These are phyloP conservation scores for Acronicta leporina DNA, from an alignment of 2,888 invertebrate species.

Conservation along the genomic window DNA sequence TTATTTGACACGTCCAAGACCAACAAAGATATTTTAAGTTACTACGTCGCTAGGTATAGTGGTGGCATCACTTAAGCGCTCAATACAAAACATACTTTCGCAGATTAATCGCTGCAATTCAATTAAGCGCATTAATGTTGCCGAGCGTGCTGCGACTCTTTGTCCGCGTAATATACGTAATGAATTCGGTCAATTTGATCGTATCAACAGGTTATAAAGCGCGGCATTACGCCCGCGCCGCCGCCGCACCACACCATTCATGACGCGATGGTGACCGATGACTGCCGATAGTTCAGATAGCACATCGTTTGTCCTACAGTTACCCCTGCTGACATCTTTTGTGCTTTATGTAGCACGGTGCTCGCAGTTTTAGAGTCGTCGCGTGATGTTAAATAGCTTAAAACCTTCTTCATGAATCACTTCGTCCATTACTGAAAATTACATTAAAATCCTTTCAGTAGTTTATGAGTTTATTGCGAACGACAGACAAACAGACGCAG, in stretches of 20 bases:
- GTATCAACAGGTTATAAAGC: slow-evolving; percentile 59
- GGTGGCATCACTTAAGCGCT: slow-evolving; percentile 6
- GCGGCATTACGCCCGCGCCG: slow-evolving; percentile 23
- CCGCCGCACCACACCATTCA: slow-evolving; percentile 11
- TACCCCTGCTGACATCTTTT: slow-evolving; percentile 2
- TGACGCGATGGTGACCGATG: slow-evolving; percentile 10
- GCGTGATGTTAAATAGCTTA: no score
- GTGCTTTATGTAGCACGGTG: no score
- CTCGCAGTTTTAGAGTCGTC: no score
- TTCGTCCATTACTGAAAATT: no score
- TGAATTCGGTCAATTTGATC: slow-evolving; percentile 51
- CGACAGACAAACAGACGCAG: no score
- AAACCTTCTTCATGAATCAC: no score
- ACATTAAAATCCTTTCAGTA: no score
- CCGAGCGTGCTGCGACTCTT: slow-evolving; percentile 28
- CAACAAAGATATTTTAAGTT: slow-evolving; percentile 19
- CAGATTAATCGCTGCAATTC: slow-evolving; percentile 38
- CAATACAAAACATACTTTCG: slow-evolving; percentile 21
- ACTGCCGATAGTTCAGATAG: slow-evolving; percentile 8
- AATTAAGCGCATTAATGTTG: slow-evolving; percentile 50
- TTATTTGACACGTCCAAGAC: no score
- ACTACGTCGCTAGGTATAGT: not conserved
- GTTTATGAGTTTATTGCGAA: no score
- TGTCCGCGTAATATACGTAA: slow-evolving; percentile 47
- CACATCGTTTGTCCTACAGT: slow-evolving; percentile 1